Evolutionary conservation across 2,888 invertebrate genomes (phyloP), one percentile per base, ranked within the genome.

Genomic region (Cephus nigrinus): DNA sequence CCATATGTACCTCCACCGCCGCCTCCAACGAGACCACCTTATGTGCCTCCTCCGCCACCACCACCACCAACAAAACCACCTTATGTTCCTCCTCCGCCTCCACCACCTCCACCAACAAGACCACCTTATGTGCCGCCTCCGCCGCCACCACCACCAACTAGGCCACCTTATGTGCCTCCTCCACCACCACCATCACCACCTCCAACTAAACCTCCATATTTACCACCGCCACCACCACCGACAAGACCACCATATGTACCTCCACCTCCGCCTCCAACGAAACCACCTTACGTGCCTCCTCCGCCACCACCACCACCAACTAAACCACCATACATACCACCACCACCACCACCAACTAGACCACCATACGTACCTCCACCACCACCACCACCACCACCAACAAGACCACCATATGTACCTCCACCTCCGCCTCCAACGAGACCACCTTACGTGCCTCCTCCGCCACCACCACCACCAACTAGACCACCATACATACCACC

Each of bases 401-500:
- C 73, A 0, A 69, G 5, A n/a, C 69, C 69, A 11, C 69, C 69
- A 31, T 69, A 32, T 69, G 11, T 68, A 15, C 68, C 79, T 32
- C 32, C 80, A 15, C 34, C 80, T 0, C 40, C 31, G 12, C 23
- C 33, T 35, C 72, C 76, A 12, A 75, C 75, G 30, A 33, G 69
- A 12, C 35, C 74, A 12, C 34, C 75, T 2, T 55, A 32, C 31
- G 55, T 68, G 40, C 76, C 78, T 35, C 80, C 81, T 73, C 80
- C 79, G 11, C 33, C 34, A 32, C 34, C 71, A 40, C 69, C 75
- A 12, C 76, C 11, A 68, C 69, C 75, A n/a, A 75, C 76, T 2
- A 36, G 68, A 78, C 83, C 69, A 87, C 88, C 9, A 82, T 82
- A 35, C 76, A 85, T 1, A 84, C 68, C 68, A 12, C 69, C 77